These are phyloP conservation scores for Peromyscus attwateri DNA, from an alignment of 2,797 vertebrate species.

Conservation along the genomic window DNA sequence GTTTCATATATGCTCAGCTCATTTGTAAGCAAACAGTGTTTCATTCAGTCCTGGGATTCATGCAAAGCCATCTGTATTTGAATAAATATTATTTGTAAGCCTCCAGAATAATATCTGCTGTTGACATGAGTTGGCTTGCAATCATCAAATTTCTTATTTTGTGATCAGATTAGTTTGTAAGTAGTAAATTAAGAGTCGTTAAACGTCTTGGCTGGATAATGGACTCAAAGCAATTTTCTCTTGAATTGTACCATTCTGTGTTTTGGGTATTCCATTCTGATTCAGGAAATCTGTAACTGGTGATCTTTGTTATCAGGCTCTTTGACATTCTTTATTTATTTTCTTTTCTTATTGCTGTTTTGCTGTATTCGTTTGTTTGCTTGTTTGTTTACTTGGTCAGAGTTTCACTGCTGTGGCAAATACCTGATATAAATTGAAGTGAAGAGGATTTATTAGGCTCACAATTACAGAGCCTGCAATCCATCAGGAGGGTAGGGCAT, in stretches of 20 bases:
- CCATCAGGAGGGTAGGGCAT: no score
- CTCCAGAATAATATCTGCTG: conserved; percentile 55
- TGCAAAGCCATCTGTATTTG: conserved; percentile 32
- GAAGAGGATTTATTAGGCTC: neutral
- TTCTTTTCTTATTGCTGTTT: neutral
- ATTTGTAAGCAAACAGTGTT: neutral
- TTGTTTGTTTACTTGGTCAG: neutral
- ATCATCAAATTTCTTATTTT: conserved; percentile 33
- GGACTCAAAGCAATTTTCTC: conserved; percentile 4
- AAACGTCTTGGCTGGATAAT: conserved; percentile 51
- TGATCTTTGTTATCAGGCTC: neutral
- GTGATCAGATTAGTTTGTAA: conserved; percentile 41
- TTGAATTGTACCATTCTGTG: neutral
- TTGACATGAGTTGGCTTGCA: conserved; percentile 6
- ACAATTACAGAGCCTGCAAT: neutral
- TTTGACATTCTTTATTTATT: neutral
- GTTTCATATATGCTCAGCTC: neutral
- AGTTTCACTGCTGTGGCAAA: neutral
- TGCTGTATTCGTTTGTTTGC: neutral
- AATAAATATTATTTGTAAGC: conserved; percentile 43
- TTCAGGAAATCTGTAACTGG: neutral
- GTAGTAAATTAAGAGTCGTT: conserved; percentile 35
- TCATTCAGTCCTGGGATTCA: neutral
- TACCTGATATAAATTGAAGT: neutral
- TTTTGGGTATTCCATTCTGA: neutral